Evolutionary conservation across 2,797 vertebrate genomes (phyloP).

Genomic region (Argentina silus): DNA sequence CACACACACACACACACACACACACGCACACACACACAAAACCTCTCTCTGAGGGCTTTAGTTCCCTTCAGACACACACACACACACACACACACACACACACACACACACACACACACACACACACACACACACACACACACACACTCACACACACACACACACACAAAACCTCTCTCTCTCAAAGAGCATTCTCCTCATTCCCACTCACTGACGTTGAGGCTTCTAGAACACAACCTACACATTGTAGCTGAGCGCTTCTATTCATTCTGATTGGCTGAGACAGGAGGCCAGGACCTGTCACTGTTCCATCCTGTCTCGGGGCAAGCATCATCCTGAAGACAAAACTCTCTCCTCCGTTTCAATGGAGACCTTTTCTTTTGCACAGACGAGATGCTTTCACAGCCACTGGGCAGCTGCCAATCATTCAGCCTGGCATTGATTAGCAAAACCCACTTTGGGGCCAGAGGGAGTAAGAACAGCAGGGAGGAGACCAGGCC

Average conservation of each 20-base stretch:
- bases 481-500: too few relatives aligned
- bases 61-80: constrained; percentile 7
- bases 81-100: constrained; percentile 25
- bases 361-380: constrained; percentile 14
- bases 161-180: not conserved
- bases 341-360: too few relatives aligned
- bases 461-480: too few relatives aligned
- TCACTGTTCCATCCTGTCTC: too few relatives aligned
- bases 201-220: not conserved
- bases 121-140: constrained; percentile 22
- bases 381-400: not conserved
- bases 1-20: too few relatives aligned
- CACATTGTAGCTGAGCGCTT: too few relatives aligned
- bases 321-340: too few relatives aligned
- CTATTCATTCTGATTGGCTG: too few relatives aligned
- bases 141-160: constrained; percentile 31
- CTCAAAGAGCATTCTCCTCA: not conserved
- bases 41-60: too few relatives aligned
- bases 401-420: constrained; percentile 9
- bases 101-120: constrained; percentile 28
- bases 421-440: constrained; percentile 7
- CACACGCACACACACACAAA: too few relatives aligned
- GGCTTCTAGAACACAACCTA: not conserved
- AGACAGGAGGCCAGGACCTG: too few relatives aligned
- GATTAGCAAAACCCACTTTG: not conserved